Percentiles rank a stretch among this genome's conserved stretches.
Evolutionary conservation across 2,113 vertebrate species (phyloP).

Genomic region (Petrocephalus microphthalmus): DNA sequence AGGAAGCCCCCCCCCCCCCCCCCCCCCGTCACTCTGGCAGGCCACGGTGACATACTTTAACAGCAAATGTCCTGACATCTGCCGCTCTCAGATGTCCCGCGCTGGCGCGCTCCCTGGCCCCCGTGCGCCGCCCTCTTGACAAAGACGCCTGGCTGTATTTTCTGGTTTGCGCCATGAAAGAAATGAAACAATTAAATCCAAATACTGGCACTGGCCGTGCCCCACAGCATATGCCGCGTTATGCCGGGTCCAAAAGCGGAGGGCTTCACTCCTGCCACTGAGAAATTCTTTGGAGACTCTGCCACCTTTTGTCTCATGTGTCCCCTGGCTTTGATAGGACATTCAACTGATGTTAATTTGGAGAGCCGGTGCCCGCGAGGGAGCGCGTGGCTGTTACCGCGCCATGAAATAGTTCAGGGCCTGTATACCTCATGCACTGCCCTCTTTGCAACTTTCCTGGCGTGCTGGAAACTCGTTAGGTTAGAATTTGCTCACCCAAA

Average conservation of each 20-base stretch:
- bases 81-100: conserved; percentile 53
- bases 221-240: conserved; percentile 66
- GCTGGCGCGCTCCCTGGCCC: conserved; percentile 52
- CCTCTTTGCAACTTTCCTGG: conserved; percentile 18
- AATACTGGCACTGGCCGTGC: conserved; percentile 57
- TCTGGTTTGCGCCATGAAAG: conserved; percentile 53
- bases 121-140: conserved; percentile 59
- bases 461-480: neutral
- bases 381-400: conserved; percentile 66
- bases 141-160: conserved; percentile 63
- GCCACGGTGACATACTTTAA: conserved; percentile 55
- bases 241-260: conserved; percentile 62
- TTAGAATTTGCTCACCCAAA: conserved; percentile 31
- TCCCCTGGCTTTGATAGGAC: conserved; percentile 57
- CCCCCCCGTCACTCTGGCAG: conserved; percentile 52
- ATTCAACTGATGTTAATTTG: conserved; percentile 64
- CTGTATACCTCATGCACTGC: conserved; percentile 2
- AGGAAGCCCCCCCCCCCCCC: neutral
- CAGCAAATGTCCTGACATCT: conserved; percentile 68
- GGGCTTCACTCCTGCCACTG: conserved; percentile 51
- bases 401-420: conserved; percentile 39
- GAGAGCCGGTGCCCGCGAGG: conserved; percentile 52
- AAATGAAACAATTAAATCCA: conserved; percentile 64
- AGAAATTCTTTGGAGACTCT: conserved; percentile 45
- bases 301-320: conserved; percentile 67